A percentile compares a stretch with the other conserved stretches of the same genome.
Conservation (phyloP, 2,888 invertebrate species). For the Saturnia japonica region DNA sequence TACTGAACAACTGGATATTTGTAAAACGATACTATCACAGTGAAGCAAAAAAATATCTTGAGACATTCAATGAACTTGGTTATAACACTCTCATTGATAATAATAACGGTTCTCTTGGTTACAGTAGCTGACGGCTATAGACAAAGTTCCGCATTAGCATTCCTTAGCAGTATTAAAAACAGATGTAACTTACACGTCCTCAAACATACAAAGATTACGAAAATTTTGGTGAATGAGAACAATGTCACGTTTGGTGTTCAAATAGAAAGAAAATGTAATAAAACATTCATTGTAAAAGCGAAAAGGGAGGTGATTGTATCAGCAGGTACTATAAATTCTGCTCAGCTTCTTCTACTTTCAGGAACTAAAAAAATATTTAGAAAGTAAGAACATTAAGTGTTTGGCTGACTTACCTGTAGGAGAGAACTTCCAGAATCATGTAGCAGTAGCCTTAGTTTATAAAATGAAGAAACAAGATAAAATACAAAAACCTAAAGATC, state of each 20-base stretch:
- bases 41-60: constrained; percentile 30
- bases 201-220: constrained; percentile 64
- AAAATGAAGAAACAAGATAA: constrained; percentile 15
- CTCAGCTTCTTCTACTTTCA: constrained; percentile 63
- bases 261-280: constrained; percentile 45
- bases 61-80: constrained; percentile 58
- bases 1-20: constrained; percentile 30
- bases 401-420: constrained; percentile 58
- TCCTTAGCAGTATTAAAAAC: constrained; percentile 68
- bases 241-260: constrained; percentile 58
- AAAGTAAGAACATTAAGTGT: constrained; percentile 43
- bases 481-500: constrained; percentile 4
- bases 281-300: constrained; percentile 22
- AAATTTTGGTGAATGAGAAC: constrained; percentile 63
- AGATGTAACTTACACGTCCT: constrained; percentile 45
- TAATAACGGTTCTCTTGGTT: constrained; percentile 46
- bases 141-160: constrained; percentile 88
- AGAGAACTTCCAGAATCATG: constrained; percentile 63
- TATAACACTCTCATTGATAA: constrained; percentile 43
- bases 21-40: constrained; percentile 27
- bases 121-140: constrained; percentile 84
- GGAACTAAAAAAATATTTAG: constrained; percentile 52
- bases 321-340: constrained; percentile 60
- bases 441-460: constrained; percentile 13
- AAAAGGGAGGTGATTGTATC: constrained; percentile 62